These are phyloP conservation scores for Mus musculus DNA, from an alignment of 2,113 vertebrate species.

Conservation along the genomic window GRCm39 chr13:58864001-58864500, in stretches of 20 bases:
- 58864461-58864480: too few species aligned
- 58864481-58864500: too few species aligned
- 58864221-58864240: constrained; percentile 65
- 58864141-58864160: neutral
- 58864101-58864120: constrained; percentile 44
- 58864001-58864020: constrained; percentile 58
- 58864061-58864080: neutral
- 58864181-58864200: neutral
- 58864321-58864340: constrained; percentile 20
- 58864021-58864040: constrained; percentile 55
- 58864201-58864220: constrained; percentile 30
- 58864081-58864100: neutral
- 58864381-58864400: neutral
- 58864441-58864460: neutral
- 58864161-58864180: neutral
- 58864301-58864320: neutral
- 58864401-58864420: neutral
- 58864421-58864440: neutral
- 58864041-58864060: neutral
- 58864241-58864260: constrained; percentile 56
- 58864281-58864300: neutral
- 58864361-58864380: neutral
- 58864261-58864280: constrained; percentile 62
- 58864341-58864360: neutral
- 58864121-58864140: neutral